Evolutionary conservation across 1,140 invertebrate species (phyloP).

Genomic region (Drosophila busckii): DNA sequence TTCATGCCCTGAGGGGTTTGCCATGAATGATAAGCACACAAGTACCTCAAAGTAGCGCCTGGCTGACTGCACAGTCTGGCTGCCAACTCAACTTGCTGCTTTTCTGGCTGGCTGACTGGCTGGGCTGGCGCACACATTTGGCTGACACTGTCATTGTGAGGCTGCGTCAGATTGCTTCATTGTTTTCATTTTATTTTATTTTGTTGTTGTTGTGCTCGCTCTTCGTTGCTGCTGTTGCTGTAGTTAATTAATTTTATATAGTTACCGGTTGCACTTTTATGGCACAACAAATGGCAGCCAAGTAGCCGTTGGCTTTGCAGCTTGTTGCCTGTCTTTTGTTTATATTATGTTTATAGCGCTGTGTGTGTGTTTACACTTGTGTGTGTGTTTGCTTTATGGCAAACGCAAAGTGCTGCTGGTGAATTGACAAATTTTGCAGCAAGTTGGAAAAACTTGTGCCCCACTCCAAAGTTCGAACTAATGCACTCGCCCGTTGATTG

Average conservation of each 20-base stretch:
- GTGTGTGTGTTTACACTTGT: too few species aligned
- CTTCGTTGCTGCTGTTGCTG: constrained; percentile 17
- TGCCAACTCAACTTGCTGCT: not conserved
- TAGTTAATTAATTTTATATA: constrained; percentile 68
- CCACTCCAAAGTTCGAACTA: not conserved
- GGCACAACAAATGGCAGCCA: constrained; percentile 26
- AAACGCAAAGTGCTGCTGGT: too few species aligned
- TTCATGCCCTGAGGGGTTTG: constrained; percentile 24
- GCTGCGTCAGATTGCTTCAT: constrained; percentile 33
- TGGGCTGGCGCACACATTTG: not conserved
- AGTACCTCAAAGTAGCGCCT: constrained; percentile 28
- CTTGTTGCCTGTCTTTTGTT: constrained; percentile 8
- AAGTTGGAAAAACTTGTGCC: constrained; percentile 12
- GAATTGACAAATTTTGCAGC: too few species aligned
- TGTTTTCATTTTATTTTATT: constrained; percentile 14
- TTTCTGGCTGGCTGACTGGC: not conserved
- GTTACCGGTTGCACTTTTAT: constrained; percentile 56
- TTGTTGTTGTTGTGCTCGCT: not conserved
- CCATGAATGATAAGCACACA: constrained; percentile 52
- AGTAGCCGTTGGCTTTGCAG: constrained; percentile 18
- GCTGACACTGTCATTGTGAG: constrained; percentile 13
- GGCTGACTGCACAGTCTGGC: constrained; percentile 2
- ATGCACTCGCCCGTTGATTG: constrained; percentile 39
- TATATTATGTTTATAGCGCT: constrained; percentile 17
- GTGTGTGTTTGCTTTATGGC: too few species aligned